Conservation (phyloP, 1,140 invertebrate genomes). For the Danaus melanippus region DNA sequence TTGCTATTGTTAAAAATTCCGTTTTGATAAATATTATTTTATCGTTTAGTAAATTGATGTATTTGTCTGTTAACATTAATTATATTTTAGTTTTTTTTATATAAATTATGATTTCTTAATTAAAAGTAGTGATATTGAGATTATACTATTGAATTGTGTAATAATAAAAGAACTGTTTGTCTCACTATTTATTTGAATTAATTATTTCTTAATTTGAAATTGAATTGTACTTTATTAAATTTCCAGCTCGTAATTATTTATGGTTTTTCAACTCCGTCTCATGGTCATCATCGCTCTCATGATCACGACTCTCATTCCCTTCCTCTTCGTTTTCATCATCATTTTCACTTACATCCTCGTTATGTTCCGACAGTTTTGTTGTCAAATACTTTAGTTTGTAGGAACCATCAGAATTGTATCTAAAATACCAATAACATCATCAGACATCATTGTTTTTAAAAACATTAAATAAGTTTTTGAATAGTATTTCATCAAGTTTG, state of each 20-base stretch:
- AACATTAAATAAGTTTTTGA: no score
- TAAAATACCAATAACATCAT: slow-evolving; percentile 30
- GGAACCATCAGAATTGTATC: slow-evolving; percentile 75
- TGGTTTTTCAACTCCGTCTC: slow-evolving; percentile 8
- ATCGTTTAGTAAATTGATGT: no score
- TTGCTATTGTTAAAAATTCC: no score
- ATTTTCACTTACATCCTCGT: slow-evolving; percentile 2
- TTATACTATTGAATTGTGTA: neutral
- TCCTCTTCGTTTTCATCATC: slow-evolving; percentile 12
- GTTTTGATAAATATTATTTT: no score
- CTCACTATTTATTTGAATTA: slow-evolving; percentile 22
- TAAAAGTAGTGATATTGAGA: no score
- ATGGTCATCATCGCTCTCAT: slow-evolving; percentile 3
- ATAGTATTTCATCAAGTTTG: no score
- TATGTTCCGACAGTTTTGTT: slow-evolving; percentile 18
- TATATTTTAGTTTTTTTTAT: no score
- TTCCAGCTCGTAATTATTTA: slow-evolving; percentile 4
- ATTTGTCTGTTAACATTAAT: no score
- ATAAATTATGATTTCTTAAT: no score
- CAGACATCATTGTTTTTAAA: no score
- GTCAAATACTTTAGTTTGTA: slow-evolving; percentile 73
- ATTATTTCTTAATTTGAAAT: slow-evolving; percentile 11
- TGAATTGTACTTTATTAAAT: slow-evolving; percentile 3
- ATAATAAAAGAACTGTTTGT: slow-evolving; percentile 3
- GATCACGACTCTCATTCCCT: slow-evolving; percentile 4